These are phyloP conservation scores for Pseudorasbora parva DNA, from an alignment of 2,113 vertebrate genomes.

Conservation along the genomic window DNA sequence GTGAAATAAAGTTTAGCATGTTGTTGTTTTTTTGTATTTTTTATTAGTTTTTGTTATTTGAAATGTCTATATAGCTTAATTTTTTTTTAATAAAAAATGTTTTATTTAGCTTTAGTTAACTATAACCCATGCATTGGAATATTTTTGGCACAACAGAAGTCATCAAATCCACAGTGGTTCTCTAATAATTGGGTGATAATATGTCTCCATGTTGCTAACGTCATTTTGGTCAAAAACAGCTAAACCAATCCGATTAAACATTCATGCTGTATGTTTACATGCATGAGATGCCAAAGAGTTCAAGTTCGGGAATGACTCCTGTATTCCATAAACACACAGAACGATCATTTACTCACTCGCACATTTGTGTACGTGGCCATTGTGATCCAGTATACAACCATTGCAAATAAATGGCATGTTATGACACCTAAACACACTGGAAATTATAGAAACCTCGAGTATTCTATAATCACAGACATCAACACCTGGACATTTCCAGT, in stretches of 20 bases:
- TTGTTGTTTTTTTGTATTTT: too few species aligned
- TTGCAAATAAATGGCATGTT: slow-evolving; percentile 13
- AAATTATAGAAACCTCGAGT: neutral
- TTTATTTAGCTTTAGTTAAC: too few species aligned
- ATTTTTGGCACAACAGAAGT: neutral
- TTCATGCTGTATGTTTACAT: slow-evolving; percentile 8
- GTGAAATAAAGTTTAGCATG: neutral
- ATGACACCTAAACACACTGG: slow-evolving; percentile 7
- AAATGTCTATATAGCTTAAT: too few species aligned
- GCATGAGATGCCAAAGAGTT: neutral
- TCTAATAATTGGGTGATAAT: neutral
- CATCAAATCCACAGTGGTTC: neutral
- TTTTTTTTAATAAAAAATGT: too few species aligned
- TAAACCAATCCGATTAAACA: neutral
- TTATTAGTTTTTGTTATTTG: too few species aligned
- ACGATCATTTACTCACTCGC: neutral
- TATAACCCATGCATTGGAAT: too few species aligned
- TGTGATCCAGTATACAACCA: neutral
- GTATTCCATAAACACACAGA: slow-evolving; percentile 26
- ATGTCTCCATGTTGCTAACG: neutral
- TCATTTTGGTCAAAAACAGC: slow-evolving; percentile 14
- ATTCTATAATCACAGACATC: slow-evolving; percentile 3
- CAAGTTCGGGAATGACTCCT: neutral
- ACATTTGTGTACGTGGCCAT: neutral
- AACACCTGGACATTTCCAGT: neutral